Evolutionary conservation across 2,888 invertebrate species (phyloP).

Genomic region (Yponomeuta evonymella): DNA sequence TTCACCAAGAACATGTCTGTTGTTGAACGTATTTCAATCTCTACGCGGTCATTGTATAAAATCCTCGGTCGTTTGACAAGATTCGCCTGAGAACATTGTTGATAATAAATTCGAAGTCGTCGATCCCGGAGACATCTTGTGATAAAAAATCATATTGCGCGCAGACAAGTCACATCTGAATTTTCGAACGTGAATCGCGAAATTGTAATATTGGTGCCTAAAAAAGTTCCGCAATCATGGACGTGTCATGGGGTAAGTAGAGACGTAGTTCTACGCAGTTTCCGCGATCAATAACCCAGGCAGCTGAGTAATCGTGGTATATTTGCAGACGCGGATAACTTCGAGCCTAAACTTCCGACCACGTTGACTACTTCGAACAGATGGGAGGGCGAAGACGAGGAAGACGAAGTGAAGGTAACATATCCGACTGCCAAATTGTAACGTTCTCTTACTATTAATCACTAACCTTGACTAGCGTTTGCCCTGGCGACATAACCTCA

Average conservation of each 20-base stretch:
- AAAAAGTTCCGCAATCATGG: slow-evolving; percentile 71
- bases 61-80: slow-evolving; percentile 70
- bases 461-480: slow-evolving; percentile 1
- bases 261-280: slow-evolving; percentile 27
- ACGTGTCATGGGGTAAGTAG: slow-evolving; percentile 81
- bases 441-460: slow-evolving; percentile 16
- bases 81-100: slow-evolving; percentile 58
- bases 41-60: slow-evolving; percentile 67
- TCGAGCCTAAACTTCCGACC: slow-evolving; percentile 80
- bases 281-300: slow-evolving; percentile 10
- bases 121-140: slow-evolving; percentile 76
- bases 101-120: slow-evolving; percentile 60
- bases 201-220: slow-evolving; percentile 61
- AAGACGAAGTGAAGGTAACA: slow-evolving; percentile 88
- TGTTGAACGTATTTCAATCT: slow-evolving; percentile 62
- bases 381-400: slow-evolving; percentile 94
- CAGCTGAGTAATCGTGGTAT: slow-evolving; percentile 29
- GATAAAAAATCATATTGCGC: slow-evolving; percentile 57
- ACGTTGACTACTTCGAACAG: slow-evolving; percentile 79
- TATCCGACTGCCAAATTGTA: slow-evolving; percentile 47
- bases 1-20: slow-evolving; percentile 73
- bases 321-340: slow-evolving; percentile 83
- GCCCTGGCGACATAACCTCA: slow-evolving; percentile 53
- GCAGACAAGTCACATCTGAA: slow-evolving; percentile 45
- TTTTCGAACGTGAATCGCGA: slow-evolving; percentile 60